A percentile compares a stretch with the other conserved stretches of the same genome.
Evolutionary conservation across 2,888 invertebrate genomes (phyloP).

Genomic region (Acholoe squamosa): DNA sequence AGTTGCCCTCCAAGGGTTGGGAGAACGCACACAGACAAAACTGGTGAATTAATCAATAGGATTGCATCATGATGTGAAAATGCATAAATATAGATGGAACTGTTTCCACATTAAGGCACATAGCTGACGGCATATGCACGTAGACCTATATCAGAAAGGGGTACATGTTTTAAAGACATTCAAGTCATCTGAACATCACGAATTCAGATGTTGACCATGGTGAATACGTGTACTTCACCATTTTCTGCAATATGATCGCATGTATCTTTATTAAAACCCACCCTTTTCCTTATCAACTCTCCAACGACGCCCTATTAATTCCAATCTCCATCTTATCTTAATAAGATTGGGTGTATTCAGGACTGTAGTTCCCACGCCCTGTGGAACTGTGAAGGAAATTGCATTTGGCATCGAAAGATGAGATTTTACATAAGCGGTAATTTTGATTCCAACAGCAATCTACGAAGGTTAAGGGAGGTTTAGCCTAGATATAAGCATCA

Average conservation of each 20-base stretch:
- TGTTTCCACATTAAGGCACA: no score
- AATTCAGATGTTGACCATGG: no score
- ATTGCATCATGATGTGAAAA: no score
- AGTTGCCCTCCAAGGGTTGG: no score
- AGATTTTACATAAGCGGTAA: neutral
- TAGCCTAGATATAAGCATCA: no score
- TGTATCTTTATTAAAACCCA: neutral
- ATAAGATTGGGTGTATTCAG: neutral
- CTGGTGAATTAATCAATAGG: no score
- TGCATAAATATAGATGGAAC: no score
- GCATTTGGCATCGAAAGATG: neutral
- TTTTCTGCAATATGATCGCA: neutral
- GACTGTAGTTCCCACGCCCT: neutral
- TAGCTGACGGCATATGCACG: no score
- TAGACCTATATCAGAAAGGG: no score
- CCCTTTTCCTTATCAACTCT: neutral
- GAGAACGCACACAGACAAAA: no score
- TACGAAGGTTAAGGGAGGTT: neutral
- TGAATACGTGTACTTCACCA: neutral
- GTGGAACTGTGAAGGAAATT: constrained; percentile 29
- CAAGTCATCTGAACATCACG: no score
- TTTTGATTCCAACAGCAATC: neutral
- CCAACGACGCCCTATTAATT: neutral
- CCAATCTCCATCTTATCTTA: constrained; percentile 25
- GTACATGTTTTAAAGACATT: no score